A percentile compares a stretch with the other conserved stretches of the same genome.
Evolutionary conservation across 2,888 invertebrate genomes (phyloP).

Genomic region (Sialis fuliginosa): DNA sequence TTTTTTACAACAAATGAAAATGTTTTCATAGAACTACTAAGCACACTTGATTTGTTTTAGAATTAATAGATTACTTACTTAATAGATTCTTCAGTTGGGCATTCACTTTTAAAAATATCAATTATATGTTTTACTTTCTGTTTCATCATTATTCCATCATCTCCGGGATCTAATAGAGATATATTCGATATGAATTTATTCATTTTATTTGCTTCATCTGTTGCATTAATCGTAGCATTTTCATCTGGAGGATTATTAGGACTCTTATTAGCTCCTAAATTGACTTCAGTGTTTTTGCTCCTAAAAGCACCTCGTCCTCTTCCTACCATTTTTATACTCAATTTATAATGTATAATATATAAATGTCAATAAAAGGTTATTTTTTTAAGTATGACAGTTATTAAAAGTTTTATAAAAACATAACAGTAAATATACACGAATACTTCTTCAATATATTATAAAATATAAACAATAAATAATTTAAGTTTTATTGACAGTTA

Average conservation of each 20-base stretch:
- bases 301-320: conserved; percentile 1
- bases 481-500: too few species aligned
- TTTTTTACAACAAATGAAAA: background rate
- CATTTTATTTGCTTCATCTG: conserved; percentile 7
- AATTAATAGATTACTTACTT: conserved; percentile 15
- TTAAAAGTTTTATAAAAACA: too few species aligned
- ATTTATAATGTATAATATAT: background rate
- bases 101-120: conserved; percentile 17
- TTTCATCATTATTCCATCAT: conserved; percentile 24
- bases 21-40: background rate
- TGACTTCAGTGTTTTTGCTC: conserved; percentile 1
- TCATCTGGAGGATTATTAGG: background rate
- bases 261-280: background rate
- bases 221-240: background rate
- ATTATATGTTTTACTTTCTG: conserved; percentile 21
- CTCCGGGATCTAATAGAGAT: conserved; percentile 17
- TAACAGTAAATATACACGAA: too few species aligned
- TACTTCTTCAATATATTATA: too few species aligned
- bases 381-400: too few species aligned
- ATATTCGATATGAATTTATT: conserved; percentile 16
- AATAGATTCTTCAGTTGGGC: conserved; percentile 17
- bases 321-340: background rate
- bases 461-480: too few species aligned
- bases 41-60: background rate
- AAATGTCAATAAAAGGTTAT: too few species aligned